phyloP scores from a whole-genome alignment of 2,888 invertebrate species.

The Thysanoteuthis rhombus region DNA sequence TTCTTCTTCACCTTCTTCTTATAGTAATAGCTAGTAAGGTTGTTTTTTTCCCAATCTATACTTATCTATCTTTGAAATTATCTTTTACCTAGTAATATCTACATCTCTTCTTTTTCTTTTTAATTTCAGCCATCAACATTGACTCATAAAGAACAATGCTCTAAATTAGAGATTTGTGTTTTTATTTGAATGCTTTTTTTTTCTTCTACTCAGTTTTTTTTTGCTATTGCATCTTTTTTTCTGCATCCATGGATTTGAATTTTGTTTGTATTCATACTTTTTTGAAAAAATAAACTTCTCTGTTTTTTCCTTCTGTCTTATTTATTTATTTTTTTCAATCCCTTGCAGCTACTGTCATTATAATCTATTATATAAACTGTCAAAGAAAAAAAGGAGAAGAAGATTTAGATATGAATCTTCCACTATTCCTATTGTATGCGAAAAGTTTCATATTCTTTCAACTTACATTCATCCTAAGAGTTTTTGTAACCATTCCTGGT shows the following conservation, averaged over 20 bases:
- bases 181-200: too few relatives aligned
- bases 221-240: background rate
- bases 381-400: background rate
- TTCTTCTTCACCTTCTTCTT: too few relatives aligned
- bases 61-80: background rate
- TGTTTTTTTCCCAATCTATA: background rate
- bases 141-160: background rate
- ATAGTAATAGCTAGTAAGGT: too few relatives aligned
- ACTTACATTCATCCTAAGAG: background rate
- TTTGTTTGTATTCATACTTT: background rate
- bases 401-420: background rate
- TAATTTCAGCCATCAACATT: background rate
- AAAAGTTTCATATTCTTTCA: background rate
- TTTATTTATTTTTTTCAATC: background rate
- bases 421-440: background rate
- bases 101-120: background rate
- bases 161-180: background rate
- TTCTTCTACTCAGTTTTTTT: background rate
- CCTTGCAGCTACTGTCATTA: background rate
- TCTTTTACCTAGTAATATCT: background rate
- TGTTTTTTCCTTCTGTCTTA: background rate
- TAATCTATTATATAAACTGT: background rate
- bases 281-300: background rate
- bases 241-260: background rate
- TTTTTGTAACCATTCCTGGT: background rate